Conservation (phyloP, 2,888 invertebrate genomes). For the Drosophila basisetae region DNA sequence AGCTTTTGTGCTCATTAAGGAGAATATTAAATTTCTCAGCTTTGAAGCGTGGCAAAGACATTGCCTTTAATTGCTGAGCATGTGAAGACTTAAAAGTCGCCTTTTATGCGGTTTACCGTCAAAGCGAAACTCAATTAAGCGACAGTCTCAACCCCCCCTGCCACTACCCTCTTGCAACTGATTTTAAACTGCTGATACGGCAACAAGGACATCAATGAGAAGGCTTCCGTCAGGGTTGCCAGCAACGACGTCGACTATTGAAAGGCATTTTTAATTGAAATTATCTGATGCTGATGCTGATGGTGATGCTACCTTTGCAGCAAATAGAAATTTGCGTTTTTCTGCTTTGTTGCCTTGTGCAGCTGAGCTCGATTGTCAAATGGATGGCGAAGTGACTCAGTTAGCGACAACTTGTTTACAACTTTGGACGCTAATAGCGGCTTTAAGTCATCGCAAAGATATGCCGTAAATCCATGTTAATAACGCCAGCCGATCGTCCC, state of each 20-base stretch:
- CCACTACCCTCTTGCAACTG: constrained; percentile 29
- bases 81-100: constrained; percentile 80
- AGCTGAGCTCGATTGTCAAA: constrained; percentile 35
- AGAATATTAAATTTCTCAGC: constrained; percentile 69
- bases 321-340: constrained; percentile 63
- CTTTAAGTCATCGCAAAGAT: constrained; percentile 69
- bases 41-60: constrained; percentile 23
- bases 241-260: constrained; percentile 64
- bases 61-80: constrained; percentile 70
- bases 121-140: constrained; percentile 81
- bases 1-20: constrained; percentile 62
- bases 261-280: constrained; percentile 80
- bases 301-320: constrained; percentile 49
- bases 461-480: constrained; percentile 80
- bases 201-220: constrained; percentile 28
- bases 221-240: constrained; percentile 11
- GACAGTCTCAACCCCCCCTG: constrained; percentile 35
- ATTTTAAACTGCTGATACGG: constrained; percentile 79
- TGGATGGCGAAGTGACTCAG: constrained; percentile 1
- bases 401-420: constrained; percentile 67
- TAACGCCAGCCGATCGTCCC: constrained; percentile 50
- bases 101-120: constrained; percentile 79
- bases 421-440: constrained; percentile 70
- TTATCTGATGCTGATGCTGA: constrained; percentile 61
- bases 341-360: constrained; percentile 63